Evolutionary conservation across 2,797 vertebrate genomes (phyloP), one percentile per base, ranked within the genome.

Genomic region (Rhincodon typus): DNA sequence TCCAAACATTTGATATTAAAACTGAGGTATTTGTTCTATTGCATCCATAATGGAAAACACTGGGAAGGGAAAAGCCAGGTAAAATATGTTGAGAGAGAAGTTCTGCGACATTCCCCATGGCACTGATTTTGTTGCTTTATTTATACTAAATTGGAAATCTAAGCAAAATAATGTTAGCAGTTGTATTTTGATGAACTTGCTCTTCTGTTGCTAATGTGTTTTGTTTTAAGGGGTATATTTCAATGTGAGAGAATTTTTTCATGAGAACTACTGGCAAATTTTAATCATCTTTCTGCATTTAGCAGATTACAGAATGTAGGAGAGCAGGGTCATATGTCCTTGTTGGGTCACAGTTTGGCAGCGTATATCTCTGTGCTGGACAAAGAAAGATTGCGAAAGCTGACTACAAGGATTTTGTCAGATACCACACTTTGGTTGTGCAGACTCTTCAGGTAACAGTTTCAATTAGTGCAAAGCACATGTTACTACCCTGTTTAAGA

Each of bases 341-440:
- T 99, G 69, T 96, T 99, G 96, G 99, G 99, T 84, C 99, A 99
- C 96, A 99, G 99, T 96, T 97, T 99, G 97, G 99, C 99, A 3
- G 99, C 99, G 74, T 99, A 99, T 96, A 99, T 99, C 97, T 99
- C 99, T 0, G 98, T 99, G 94, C 96, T 99, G 97, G 98, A 99
- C 96, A 98, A 97, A 96, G 99, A 99, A 79, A 97, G 98, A 25
- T 97, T 99, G 96, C 97, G 99, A 96, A 99, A 98, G 96, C 98
- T 99, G 86, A 99, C 98, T 96, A 99, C 98, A 0, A 98, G 99
- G 95, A 98, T 99, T 97, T 98, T 99, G 95, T 99, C 99, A 0
- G 99, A 99, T 97, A 98, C 99, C 74, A 99, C 98, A 0, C 97
- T 99, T 77, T 99, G 99, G 99, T 98, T 99, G 30, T 99, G 99